Evolutionary conservation across 1,140 invertebrate species (phyloP), one percentile per base, ranked within the genome.

Genomic region (Penaeus indicus): DNA sequence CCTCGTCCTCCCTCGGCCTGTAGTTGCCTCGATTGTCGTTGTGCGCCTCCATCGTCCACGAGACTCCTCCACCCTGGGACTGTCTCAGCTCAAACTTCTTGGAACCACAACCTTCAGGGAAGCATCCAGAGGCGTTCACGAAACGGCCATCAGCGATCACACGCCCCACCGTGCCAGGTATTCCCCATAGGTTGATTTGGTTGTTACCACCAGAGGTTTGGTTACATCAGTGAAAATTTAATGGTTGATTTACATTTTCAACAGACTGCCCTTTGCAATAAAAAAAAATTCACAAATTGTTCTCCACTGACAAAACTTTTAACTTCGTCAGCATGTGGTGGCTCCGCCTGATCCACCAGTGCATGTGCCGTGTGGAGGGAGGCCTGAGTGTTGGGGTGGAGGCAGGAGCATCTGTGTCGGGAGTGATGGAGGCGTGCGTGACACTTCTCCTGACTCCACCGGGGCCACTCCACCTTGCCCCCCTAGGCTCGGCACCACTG

Each of bases 41-140:
- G 93, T 97, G 13, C 93, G 95, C 7, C 93, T 97, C 25, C 97
- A 96, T 92, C 96, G 96, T 92, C 97, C 97, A 3, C 94, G 96
- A 47, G 97, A 98, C 91, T 97, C 96, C 19, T 95, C 95, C 83
- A 98, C 96, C 92, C 96, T 98, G 91, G 97, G 97, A 25, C 93
- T 98, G 11, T 96, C 97, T 90, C 97, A 98, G 92, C 96, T 98
- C 82, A 94, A 95, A n/a, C 93, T 98, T 21, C 93, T 98, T 18
- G 97, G 97, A 0, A 95, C 95, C 80, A 96, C 97, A 61, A 95
- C 95, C 18, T 96, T 96, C 92, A 95, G 95, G 62, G 95, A 95
- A 89, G 91, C 92, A 32, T 91, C 21, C 92, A 93, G 92, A 92
- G 93, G 75, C 89, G 92, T 19, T 91, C 93, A 84, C 93, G 94